Conservation (phyloP, 2,888 invertebrate species). For the Pseudococcus viburni region DNA sequence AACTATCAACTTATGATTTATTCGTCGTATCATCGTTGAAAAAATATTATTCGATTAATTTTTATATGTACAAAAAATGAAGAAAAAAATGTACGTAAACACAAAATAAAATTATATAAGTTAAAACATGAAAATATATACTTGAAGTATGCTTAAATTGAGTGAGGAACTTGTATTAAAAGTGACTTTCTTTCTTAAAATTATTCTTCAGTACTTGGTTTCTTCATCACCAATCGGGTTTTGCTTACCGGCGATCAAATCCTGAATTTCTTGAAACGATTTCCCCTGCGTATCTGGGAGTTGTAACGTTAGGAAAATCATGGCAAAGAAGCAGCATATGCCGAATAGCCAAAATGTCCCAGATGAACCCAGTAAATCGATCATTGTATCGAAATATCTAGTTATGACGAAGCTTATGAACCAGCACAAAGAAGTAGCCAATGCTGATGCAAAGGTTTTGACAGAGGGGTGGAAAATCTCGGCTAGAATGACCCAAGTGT, state of each 20-base stretch:
- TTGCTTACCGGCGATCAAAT: background rate
- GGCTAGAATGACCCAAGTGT: constrained; percentile 87
- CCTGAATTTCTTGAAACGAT: constrained; percentile 68
- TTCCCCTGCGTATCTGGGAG: constrained; percentile 75
- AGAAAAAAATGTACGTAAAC: no score
- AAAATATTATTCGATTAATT: no score
- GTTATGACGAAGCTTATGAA: constrained; percentile 82
- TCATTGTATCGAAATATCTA: constrained; percentile 78
- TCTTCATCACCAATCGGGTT: background rate
- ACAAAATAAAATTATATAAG: no score
- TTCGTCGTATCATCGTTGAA: no score
- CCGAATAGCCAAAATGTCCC: constrained; percentile 83
- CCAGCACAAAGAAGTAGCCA: constrained; percentile 86
- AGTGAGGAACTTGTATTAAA: no score
- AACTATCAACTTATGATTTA: no score
- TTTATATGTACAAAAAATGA: no score
- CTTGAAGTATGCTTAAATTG: no score
- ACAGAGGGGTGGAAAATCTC: constrained; percentile 86
- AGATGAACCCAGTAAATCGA: constrained; percentile 76
- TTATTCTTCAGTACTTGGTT: background rate
- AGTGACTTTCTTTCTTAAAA: no score
- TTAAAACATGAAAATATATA: no score
- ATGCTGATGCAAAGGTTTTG: constrained; percentile 82
- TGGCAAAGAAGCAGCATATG: constrained; percentile 76
- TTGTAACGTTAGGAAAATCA: constrained; percentile 80